Conservation (phyloP, 2,888 invertebrate species). For the Pycnomerus fuliginosus region DNA sequence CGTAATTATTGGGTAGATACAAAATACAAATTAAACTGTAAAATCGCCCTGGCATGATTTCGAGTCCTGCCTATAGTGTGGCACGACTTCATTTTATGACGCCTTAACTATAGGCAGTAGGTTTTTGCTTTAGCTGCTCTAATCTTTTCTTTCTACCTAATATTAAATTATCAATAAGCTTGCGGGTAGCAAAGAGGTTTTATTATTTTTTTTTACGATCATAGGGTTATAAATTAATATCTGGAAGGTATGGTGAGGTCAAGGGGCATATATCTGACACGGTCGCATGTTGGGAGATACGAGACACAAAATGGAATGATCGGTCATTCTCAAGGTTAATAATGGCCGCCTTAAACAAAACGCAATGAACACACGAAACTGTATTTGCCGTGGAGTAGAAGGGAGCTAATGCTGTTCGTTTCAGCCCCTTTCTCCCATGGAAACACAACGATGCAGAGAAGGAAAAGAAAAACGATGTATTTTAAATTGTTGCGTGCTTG, state of each 20-base stretch:
- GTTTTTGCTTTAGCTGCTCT: no score
- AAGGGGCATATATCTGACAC: slow-evolving; percentile 12
- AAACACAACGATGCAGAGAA: slow-evolving; percentile 15
- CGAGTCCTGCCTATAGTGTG: no score
- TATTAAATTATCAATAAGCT: no score
- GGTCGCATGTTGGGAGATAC: slow-evolving; percentile 36
- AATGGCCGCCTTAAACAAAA: slow-evolving; percentile 40
- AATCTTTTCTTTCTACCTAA: no score
- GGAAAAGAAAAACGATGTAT: slow-evolving; percentile 31
- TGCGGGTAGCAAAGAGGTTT: no score
- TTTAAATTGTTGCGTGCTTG: slow-evolving; percentile 45
- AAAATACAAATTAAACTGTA: no score
- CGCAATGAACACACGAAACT: slow-evolving; percentile 43
- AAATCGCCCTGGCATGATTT: no score
- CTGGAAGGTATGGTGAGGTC: no score
- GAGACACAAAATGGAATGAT: slow-evolving; percentile 46
- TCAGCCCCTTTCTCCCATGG: slow-evolving; percentile 14
- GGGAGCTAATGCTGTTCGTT: slow-evolving; percentile 27
- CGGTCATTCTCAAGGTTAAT: slow-evolving; percentile 47
- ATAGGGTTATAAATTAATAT: not conserved
- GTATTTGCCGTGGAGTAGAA: slow-evolving; percentile 32
- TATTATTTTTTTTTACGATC: not conserved
- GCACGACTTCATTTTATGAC: no score
- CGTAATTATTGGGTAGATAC: no score
- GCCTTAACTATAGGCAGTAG: no score